Evolutionary conservation across 2,888 invertebrate species (phyloP).

Genomic region (Drosophila planitibia): DNA sequence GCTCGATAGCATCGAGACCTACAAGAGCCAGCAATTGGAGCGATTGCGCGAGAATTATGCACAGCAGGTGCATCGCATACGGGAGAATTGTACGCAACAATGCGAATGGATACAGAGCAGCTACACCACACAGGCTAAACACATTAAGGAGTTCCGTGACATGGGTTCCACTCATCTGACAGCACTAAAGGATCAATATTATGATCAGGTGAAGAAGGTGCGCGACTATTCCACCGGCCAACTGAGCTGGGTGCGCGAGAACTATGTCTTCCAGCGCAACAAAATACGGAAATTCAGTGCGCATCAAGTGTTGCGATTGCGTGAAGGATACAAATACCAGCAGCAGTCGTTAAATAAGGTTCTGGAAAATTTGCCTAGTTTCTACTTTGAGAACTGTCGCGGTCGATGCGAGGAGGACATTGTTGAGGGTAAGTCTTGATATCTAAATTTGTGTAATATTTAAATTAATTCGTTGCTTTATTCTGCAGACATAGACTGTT

Average conservation of each 20-base stretch:
- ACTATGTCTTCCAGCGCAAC: conserved; percentile 97
- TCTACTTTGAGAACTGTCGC: conserved; percentile 97
- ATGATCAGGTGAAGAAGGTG: conserved; percentile 96
- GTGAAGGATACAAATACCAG: conserved; percentile 97
- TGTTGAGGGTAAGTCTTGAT: conserved; percentile 80
- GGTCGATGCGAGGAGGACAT: conserved; percentile 89
- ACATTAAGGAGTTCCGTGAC: conserved; percentile 94
- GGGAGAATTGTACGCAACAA: conserved; percentile 97
- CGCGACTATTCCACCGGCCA: conserved; percentile 96
- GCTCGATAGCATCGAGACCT: conserved; percentile 95
- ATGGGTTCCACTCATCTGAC: conserved; percentile 95
- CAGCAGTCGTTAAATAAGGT: conserved; percentile 97
- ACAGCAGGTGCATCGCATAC: conserved; percentile 95
- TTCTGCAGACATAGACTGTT: conserved; percentile 83
- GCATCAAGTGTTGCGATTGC: conserved; percentile 94
- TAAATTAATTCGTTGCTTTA: not conserved
- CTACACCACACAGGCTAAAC: conserved; percentile 94
- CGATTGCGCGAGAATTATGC: conserved; percentile 96
- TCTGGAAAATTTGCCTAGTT: conserved; percentile 94
- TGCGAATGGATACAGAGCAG: conserved; percentile 97
- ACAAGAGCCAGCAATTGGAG: conserved; percentile 95
- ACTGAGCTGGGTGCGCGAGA: conserved; percentile 96
- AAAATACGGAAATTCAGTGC: conserved; percentile 97
- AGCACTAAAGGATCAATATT: conserved; percentile 95
- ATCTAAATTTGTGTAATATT: not conserved